phyloP scores from a whole-genome alignment of 1,140 invertebrate genomes.

The Drosophila baimaii region DNA sequence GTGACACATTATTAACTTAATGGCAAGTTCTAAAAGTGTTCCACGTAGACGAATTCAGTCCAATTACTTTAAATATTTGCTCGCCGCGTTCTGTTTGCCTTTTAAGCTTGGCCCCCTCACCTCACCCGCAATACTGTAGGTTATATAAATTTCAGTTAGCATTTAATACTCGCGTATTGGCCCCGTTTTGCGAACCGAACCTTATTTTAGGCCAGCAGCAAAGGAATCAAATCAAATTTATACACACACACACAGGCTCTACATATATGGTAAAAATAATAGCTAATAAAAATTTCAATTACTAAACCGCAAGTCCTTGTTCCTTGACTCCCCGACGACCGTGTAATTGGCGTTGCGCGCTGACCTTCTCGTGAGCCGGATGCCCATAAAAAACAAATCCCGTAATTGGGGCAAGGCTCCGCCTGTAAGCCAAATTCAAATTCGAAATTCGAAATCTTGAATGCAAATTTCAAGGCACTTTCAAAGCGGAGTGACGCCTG shows the following conservation, averaged over 20 bases:
- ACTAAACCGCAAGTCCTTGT: conserved; percentile 42
- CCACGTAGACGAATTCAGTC: conserved; percentile 66
- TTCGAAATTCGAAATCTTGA: conserved; percentile 29
- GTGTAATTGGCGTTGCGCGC: conserved; percentile 59
- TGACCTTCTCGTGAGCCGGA: conserved; percentile 70
- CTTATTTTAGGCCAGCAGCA: conserved; percentile 38
- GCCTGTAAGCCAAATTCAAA: conserved; percentile 38
- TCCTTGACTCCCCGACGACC: conserved; percentile 34
- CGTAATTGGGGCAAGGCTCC: conserved; percentile 51
- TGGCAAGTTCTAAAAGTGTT: conserved; percentile 28
- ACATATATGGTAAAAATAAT: conserved; percentile 68
- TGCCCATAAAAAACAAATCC: conserved; percentile 59
- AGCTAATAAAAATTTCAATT: conserved; percentile 80
- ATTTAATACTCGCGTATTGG: conserved; percentile 66
- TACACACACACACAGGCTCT: conserved; percentile 63
- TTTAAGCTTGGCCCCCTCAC: conserved; percentile 39
- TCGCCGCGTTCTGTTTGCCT: conserved; percentile 53
- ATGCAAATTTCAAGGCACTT: conserved; percentile 57
- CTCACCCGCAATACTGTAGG: conserved; percentile 51
- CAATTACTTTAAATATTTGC: conserved; percentile 64
- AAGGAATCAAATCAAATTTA: conserved; percentile 68
- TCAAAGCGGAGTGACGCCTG: conserved; percentile 23
- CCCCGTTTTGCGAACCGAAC: conserved; percentile 41
- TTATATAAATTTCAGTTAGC: conserved; percentile 79
- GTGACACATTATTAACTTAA: conserved; percentile 19